A percentile compares a stretch with the other conserved stretches of the same genome.
Conservation (phyloP, 2,113 vertebrate genomes). For the Sylvicapra grimmia region DNA sequence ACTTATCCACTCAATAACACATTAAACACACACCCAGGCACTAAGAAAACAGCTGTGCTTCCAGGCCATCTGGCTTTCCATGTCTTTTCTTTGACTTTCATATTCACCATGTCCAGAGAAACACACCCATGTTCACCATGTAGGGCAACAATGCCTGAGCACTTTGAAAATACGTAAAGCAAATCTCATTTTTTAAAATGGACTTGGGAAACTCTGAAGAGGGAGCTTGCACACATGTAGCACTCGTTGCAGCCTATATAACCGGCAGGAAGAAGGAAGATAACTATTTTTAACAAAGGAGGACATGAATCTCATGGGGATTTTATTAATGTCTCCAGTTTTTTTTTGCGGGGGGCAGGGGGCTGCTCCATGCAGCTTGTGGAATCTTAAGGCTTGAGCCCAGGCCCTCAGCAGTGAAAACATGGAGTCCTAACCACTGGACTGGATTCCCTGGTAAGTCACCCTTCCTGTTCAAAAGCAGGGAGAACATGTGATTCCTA, state of each 20-base stretch:
- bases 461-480: background rate
- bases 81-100: background rate
- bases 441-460: background rate
- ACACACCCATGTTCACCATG: background rate
- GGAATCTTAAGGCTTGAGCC: background rate
- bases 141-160: background rate
- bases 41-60: background rate
- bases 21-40: background rate
- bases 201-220: background rate
- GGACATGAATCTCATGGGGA: background rate
- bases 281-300: background rate
- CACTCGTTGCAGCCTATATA: background rate
- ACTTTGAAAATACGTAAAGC: background rate
- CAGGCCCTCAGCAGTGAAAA: background rate
- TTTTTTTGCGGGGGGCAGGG: accelerated
- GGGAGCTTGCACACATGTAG: background rate
- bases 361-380: background rate
- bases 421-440: background rate
- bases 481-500: background rate
- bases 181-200: background rate
- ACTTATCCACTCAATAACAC: background rate
- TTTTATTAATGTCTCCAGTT: background rate
- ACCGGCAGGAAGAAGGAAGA: background rate
- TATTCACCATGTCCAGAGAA: background rate
- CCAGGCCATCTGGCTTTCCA: background rate